phyloP scores from a whole-genome alignment of 2,888 invertebrate genomes.

The Himalopsyche kuldschensis region DNA sequence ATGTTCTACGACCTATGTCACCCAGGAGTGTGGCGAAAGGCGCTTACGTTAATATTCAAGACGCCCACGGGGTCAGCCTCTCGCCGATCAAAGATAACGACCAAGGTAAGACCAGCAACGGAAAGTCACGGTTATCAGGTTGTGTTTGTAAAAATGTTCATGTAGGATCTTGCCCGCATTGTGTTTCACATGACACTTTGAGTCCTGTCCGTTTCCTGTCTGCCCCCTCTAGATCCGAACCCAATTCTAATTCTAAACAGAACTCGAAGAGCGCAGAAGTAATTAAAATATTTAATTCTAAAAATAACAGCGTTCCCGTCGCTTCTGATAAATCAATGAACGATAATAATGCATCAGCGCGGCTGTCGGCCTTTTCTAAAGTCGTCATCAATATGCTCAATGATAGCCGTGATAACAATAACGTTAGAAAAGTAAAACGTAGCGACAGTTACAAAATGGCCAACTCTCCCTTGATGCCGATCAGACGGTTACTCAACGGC shows the following conservation, averaged over 20 bases:
- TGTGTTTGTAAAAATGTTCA: conserved; percentile 36
- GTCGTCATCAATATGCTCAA: conserved; percentile 33
- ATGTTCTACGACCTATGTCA: conserved; percentile 49
- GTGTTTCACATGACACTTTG: conserved; percentile 35
- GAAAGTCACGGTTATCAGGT: conserved; percentile 37
- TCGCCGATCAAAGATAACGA: conserved; percentile 65
- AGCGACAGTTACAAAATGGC: conserved; percentile 85
- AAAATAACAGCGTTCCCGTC: conserved; percentile 45
- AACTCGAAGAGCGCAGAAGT: conserved; percentile 52
- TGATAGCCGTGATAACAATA: conserved; percentile 46
- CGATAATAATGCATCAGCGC: conserved; percentile 7
- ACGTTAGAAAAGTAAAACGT: conserved; percentile 65
- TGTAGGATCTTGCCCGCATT: conserved; percentile 27
- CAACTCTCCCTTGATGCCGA: conserved; percentile 70
- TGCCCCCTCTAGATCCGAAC: conserved; percentile 1
- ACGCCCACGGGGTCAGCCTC: conserved; percentile 62
- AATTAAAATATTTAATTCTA: conserved; percentile 53
- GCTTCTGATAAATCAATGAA: conserved; percentile 36
- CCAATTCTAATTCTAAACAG: conserved; percentile 32
- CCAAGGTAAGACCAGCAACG: conserved; percentile 67
- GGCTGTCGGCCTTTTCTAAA: conserved; percentile 31
- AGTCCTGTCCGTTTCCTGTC: not conserved
- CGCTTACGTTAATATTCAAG: conserved; percentile 74
- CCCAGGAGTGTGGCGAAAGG: conserved; percentile 54
- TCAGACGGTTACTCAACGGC: conserved; percentile 62